These are phyloP conservation scores for Mimas tiliae DNA, from an alignment of 2,888 invertebrate genomes.

Conservation along the genomic window DNA sequence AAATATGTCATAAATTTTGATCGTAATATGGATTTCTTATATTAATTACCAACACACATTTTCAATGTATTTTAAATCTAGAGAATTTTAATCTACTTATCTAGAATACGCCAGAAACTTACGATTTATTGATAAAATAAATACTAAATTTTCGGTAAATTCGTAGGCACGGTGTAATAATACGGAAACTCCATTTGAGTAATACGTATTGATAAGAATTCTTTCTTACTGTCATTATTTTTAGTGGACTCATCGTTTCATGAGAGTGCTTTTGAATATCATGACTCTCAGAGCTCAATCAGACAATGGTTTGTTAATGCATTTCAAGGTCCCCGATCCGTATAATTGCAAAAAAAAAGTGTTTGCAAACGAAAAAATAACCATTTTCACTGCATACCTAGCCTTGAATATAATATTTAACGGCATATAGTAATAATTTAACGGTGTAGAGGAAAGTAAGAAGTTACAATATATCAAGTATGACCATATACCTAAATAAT, in stretches of 20 bases:
- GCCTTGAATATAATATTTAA: background rate
- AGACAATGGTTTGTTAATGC: background rate
- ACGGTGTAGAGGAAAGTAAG: background rate
- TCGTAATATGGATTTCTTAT: too few relatives aligned
- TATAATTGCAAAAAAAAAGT: background rate
- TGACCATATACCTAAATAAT: background rate
- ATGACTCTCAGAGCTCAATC: background rate
- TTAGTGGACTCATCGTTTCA: background rate
- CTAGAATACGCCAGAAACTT: too few relatives aligned
- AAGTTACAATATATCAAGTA: background rate
- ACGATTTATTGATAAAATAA: background rate
- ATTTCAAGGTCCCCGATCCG: background rate
- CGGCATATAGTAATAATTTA: too few relatives aligned
- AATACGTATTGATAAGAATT: slow-evolving; percentile 8
- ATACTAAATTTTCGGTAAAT: too few relatives aligned
- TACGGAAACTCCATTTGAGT: background rate
- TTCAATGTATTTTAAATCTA: too few relatives aligned
- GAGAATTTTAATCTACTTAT: too few relatives aligned
- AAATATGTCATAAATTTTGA: too few relatives aligned
- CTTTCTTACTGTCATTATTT: background rate
- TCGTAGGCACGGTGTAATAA: background rate
- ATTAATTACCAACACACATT: too few relatives aligned
- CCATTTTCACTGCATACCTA: background rate
- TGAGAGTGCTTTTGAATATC: background rate
- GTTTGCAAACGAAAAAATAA: background rate